Base-by-base conservation (phyloP, 2,113 vertebrate genomes). In the Hippocampus abdominalis region DNA sequence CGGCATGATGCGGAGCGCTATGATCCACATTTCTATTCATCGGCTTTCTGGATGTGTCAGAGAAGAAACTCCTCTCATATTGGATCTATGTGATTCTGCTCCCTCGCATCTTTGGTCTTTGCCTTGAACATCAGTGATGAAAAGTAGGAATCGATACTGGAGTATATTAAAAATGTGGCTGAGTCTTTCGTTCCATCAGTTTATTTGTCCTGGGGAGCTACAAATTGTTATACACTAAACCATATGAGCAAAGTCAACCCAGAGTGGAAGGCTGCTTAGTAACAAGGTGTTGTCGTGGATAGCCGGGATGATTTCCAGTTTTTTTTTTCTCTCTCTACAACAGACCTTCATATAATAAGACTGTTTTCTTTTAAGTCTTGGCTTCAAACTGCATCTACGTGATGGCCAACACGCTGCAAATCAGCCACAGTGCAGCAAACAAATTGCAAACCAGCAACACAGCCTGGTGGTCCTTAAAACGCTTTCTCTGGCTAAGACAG, bases 1-100 rank as follows among this genome's bases (percentile, higher is more conserved):
- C 44, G 59, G 44, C 66, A 72, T 82, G 86, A 88, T 87, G 89
- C 86, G 62, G 78, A 66, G 73, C 18, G 23, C 65, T 20, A 25
- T 89, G 89, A 91, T 90, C 18, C 86, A 79, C 74, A 66, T 87
- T 82, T 66, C 81, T 73, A 77, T 87, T 89, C 73, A 85, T 84
- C 80, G 78, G 64, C 56, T 86, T 73, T 54, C 68, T 61, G 72
- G 56, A 77, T 76, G 60, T 83, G 64, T 74, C 56, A 79, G 68
- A 85, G 51, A 84, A 36, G 46, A 39, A 83, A 77, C 60, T 82
- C 75, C 53, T 21, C 25, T 23, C 75, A 87, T 81, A 78, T 77
- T 51, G 66, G 48, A 36, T 68, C 75, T 62, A 49, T 60, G 49
- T 67, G 76, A 84, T 77, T 62, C 68, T 32, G 78, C 44, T 23